A percentile compares a stretch with the other conserved stretches of the same genome.
These are phyloP conservation scores for Germaria angustata DNA, from an alignment of 2,888 invertebrate species.

Conservation along the genomic window DNA sequence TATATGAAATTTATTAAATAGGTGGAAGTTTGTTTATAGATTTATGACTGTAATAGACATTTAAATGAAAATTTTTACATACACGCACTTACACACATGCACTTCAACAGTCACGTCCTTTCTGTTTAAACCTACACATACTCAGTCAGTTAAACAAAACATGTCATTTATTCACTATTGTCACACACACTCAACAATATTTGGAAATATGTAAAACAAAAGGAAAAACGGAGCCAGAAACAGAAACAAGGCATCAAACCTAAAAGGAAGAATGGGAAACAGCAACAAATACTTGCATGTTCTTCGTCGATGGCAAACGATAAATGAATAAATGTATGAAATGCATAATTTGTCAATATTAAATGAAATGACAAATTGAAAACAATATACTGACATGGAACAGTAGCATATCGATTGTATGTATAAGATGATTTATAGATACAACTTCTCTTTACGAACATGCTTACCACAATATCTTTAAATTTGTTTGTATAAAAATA, in stretches of 20 bases:
- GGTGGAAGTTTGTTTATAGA: not conserved
- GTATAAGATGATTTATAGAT: slow-evolving; percentile 3
- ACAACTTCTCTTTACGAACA: too few species aligned
- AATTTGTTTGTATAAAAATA: not conserved
- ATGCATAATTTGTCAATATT: slow-evolving; percentile 59
- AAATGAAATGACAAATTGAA: slow-evolving; percentile 58
- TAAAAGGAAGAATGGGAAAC: not conserved
- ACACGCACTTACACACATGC: not conserved
- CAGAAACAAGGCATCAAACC: not conserved
- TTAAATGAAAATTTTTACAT: slow-evolving; percentile 3
- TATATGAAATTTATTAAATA: not conserved
- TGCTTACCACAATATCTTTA: not conserved
- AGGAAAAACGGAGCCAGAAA: not conserved
- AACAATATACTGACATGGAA: slow-evolving; percentile 3
- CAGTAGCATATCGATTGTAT: slow-evolving; percentile 30
- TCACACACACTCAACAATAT: not conserved
- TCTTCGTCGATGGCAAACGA: not conserved
- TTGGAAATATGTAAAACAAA: slow-evolving; percentile 3
- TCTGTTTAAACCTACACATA: not conserved
- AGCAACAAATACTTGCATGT: slow-evolving; percentile 42
- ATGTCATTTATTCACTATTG: slow-evolving; percentile 4
- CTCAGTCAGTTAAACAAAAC: slow-evolving; percentile 13
- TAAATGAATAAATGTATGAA: slow-evolving; percentile 34
- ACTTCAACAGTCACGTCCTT: slow-evolving; percentile 15
- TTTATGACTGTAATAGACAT: slow-evolving; percentile 13